Percentiles rank a stretch among this genome's conserved stretches.
Conservation (phyloP, 2,888 invertebrate genomes). For the Blastobasis adustella region DNA sequence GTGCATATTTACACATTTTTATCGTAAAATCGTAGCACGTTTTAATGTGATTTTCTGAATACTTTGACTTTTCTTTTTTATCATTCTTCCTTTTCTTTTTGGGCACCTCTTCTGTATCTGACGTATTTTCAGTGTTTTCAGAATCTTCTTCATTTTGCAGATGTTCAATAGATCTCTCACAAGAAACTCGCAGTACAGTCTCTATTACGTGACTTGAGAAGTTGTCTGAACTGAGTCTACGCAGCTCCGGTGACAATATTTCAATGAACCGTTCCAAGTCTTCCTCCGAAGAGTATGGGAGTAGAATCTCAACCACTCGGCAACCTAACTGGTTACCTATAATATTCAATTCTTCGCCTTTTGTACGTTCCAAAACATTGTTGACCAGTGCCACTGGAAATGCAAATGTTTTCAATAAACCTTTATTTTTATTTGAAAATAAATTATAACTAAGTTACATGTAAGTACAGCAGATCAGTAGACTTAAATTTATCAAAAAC, state of each 20-base stretch:
- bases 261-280: conserved; percentile 78
- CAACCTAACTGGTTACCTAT: conserved; percentile 88
- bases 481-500: too few relatives aligned
- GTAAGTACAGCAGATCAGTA: too few relatives aligned
- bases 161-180: conserved; percentile 64
- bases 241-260: conserved; percentile 77
- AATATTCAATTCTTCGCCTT: conserved; percentile 80
- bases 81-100: conserved; percentile 41
- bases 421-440: too few relatives aligned
- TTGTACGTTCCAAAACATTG: conserved; percentile 84
- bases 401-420: background rate
- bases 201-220: conserved; percentile 89
- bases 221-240: conserved; percentile 82
- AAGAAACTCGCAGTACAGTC: conserved; percentile 75
- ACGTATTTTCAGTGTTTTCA: conserved; percentile 3
- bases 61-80: conserved; percentile 31
- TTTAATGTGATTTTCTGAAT: conserved; percentile 59
- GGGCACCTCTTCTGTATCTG: conserved; percentile 28
- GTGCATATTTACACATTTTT: conserved; percentile 82
- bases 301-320: conserved; percentile 82
- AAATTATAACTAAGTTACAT: too few relatives aligned
- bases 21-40: conserved; percentile 78
- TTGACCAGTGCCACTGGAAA: conserved; percentile 78
- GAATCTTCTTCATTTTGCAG: conserved; percentile 26
- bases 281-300: conserved; percentile 79